Conservation (phyloP, 1,140 invertebrate genomes). For the Campoletis sonorensis region DNA sequence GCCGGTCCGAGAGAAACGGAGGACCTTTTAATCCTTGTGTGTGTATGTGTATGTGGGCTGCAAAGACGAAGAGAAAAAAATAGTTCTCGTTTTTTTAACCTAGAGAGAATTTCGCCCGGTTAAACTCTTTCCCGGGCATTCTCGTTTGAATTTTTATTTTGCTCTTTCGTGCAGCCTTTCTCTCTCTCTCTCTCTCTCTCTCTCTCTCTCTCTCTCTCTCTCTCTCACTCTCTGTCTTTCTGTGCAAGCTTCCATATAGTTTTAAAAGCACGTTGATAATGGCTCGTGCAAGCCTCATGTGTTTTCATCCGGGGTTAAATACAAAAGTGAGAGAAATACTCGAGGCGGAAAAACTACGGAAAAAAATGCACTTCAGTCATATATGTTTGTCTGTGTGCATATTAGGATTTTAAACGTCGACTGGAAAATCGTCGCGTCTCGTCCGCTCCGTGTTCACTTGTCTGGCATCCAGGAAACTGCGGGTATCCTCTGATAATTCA, state of each 20-base stretch:
- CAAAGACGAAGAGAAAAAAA: constrained; percentile 10
- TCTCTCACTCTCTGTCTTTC: too few relatives aligned
- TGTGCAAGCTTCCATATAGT: not conserved
- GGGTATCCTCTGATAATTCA: constrained; percentile 27
- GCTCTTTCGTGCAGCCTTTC: not conserved
- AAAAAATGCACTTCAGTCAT: not conserved
- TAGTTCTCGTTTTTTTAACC: not conserved
- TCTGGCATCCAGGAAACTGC: constrained; percentile 31
- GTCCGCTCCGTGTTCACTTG: constrained; percentile 6
- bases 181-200: not conserved
- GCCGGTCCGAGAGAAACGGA: constrained; percentile 2
- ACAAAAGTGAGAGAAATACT: constrained; percentile 7
- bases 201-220: not conserved
- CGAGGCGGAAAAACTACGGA: constrained; percentile 6
- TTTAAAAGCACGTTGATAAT: constrained; percentile 1
- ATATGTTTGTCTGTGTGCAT: not conserved
- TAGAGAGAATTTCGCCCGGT: not conserved
- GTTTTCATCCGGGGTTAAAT: not conserved
- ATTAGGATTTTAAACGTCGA: not conserved
- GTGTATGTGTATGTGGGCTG: too few relatives aligned
- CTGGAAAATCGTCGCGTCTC: constrained; percentile 4
- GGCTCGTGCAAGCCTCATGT: not conserved
- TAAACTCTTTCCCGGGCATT: constrained; percentile 10
- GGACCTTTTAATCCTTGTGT: constrained; percentile 20
- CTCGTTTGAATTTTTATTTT: constrained; percentile 13